Base-by-base conservation (phyloP, 2,797 vertebrate species). In the Salmo trutta region DNA sequence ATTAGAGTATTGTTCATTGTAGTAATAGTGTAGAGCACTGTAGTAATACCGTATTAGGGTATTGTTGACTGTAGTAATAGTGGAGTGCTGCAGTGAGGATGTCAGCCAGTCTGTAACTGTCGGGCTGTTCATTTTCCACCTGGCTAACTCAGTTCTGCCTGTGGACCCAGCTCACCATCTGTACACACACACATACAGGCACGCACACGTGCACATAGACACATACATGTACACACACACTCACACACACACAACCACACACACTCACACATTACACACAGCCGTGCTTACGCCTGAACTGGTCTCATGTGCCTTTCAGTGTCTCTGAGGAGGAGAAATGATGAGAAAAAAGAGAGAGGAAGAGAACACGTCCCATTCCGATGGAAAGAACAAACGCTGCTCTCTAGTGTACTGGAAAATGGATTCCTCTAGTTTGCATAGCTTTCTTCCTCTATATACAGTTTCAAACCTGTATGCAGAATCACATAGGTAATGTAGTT, bases 151-250 rank as follows among this genome's bases (percentile, higher is more conserved):
- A 33, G 72, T 81, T 76, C 86, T 90, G 86, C 86, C 88, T 83
- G 81, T 89, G 88, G 90, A 90, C 85, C 82, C 78, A 68, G 74
- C 79, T 85, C 81, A 73, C 91, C 90, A 88, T 92, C 90, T 92
- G 90, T 87, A 85, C 51, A 68, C 17, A 17, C 56, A 41, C 56
- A 59, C 2, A n/a, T n/a, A 19, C 10, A 12, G 41, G 2, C 41
- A 47, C 41, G 41, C 41, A 47, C 41, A 10, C 0, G 8, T 47
- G 41, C 41, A 47, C 41, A 47, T 2, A 47, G 0, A 47, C 41
- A 47, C 41, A 41, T 2, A 0, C 36, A 41, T 10, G 8, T 8
- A 41, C 36, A 41, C 36, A 41, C 36, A 41, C 36, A 41, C 36
- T 7, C 36, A 41, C 36, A 41, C 36, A 41, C 7, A 2, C 7